phyloP scores from a whole-genome alignment of 2,888 invertebrate species.

The Zonitis immaculata region DNA sequence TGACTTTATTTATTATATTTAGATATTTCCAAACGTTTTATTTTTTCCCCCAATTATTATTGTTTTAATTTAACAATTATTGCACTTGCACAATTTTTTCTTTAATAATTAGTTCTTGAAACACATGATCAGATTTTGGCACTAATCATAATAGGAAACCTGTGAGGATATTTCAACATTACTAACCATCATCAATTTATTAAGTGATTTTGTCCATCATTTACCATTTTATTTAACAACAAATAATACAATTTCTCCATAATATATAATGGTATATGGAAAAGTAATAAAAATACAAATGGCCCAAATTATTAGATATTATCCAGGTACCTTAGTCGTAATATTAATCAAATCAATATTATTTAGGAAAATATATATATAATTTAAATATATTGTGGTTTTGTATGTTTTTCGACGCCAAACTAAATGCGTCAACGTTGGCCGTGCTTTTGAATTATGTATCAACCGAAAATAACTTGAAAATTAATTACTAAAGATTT shows the following conservation, averaged over 20 bases:
- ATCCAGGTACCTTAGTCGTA: background rate
- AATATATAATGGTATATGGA: background rate
- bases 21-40: too few species aligned
- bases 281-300: background rate
- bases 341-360: background rate
- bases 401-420: constrained; percentile 14
- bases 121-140: constrained; percentile 15
- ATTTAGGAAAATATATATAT: background rate
- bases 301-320: background rate
- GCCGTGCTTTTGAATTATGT: constrained; percentile 38
- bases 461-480: constrained; percentile 38
- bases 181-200: background rate
- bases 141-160: constrained; percentile 3
- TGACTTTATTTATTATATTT: constrained; percentile 10
- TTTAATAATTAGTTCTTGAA: constrained; percentile 9
- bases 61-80: constrained; percentile 9
- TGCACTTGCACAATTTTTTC: constrained; percentile 10
- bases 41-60: background rate
- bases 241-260: background rate
- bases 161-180: background rate
- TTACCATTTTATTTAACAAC: too few species aligned
- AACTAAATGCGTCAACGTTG: constrained; percentile 35
- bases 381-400: background rate
- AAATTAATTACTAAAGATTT: constrained; percentile 39
- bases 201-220: too few species aligned